phyloP scores from a whole-genome alignment of 1,140 invertebrate species.

The Zaprionus ornatus region DNA sequence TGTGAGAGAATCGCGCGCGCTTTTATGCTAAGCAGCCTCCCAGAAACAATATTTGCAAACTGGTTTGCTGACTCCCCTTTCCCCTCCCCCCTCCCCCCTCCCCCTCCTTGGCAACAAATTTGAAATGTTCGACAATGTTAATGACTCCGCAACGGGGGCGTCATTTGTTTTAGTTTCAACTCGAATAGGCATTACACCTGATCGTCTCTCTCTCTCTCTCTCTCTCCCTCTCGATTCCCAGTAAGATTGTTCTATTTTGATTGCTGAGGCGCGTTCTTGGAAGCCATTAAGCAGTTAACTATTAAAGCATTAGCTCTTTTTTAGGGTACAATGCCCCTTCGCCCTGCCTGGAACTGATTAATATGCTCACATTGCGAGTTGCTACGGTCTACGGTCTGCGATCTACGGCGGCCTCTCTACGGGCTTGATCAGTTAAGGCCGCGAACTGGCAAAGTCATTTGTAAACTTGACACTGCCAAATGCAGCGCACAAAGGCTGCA shows the following conservation, averaged over 20 bases:
- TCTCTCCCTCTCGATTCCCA: constrained; percentile 31
- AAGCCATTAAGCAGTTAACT: constrained; percentile 52
- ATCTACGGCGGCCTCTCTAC: constrained; percentile 6
- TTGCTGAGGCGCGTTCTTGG: constrained; percentile 61
- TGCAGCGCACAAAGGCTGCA: constrained; percentile 53
- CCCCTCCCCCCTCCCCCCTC: not conserved
- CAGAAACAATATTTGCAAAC: constrained; percentile 48
- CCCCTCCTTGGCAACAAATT: not conserved
- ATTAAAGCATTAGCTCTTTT: constrained; percentile 33
- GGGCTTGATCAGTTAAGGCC: constrained; percentile 53
- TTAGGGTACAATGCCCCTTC: constrained; percentile 70
- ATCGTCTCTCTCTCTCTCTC: constrained; percentile 8
- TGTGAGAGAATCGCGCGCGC: not conserved
- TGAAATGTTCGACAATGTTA: constrained; percentile 45
- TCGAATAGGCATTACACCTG: constrained; percentile 26
- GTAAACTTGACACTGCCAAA: constrained; percentile 81
- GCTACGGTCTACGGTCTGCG: not conserved
- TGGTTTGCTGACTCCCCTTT: constrained; percentile 38
- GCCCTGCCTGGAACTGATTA: constrained; percentile 53
- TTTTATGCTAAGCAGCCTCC: constrained; percentile 44
- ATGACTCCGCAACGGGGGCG: constrained; percentile 64
- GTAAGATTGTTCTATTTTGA: constrained; percentile 79
- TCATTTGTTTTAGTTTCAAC: constrained; percentile 61
- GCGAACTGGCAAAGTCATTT: constrained; percentile 72
- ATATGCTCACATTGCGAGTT: constrained; percentile 46